Evolutionary conservation across 2,797 vertebrate genomes (phyloP).

Genomic region (Eutrigla gurnardus): DNA sequence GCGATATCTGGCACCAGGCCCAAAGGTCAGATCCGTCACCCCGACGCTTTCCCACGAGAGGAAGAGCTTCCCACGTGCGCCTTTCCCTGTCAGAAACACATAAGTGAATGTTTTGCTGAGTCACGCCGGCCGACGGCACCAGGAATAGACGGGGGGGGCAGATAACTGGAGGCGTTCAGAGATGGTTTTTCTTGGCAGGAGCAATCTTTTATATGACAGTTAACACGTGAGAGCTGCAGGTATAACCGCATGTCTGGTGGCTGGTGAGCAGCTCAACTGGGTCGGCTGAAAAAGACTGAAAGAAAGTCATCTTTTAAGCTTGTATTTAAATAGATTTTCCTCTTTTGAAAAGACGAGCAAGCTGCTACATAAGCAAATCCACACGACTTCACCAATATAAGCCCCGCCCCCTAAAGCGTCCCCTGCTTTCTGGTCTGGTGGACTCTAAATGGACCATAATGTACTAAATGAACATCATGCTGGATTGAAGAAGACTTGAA

Average conservation of each 20-base stretch:
- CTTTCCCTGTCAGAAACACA: conserved; percentile 41
- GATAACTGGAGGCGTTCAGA: conserved; percentile 9
- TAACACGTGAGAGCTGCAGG: conserved; percentile 3
- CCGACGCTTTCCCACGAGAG: conserved; percentile 45
- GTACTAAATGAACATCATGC: too few relatives aligned
- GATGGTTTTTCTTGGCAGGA: neutral
- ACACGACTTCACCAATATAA: too few relatives aligned
- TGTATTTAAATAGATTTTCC: neutral
- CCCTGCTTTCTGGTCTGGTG: too few relatives aligned
- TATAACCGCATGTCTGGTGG: neutral
- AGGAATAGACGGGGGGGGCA: conserved; percentile 16
- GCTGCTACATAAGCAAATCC: neutral
- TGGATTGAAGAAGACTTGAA: too few relatives aligned
- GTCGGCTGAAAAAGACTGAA: neutral
- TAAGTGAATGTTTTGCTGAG: conserved; percentile 59
- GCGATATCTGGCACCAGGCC: conserved; percentile 48
- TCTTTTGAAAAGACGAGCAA: neutral
- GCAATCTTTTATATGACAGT: neutral
- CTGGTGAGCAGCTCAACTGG: conserved; percentile 1
- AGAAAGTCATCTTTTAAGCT: neutral
- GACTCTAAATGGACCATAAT: too few relatives aligned
- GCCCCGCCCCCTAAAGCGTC: too few relatives aligned
- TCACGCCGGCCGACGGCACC: conserved; percentile 34
- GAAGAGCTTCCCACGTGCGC: conserved; percentile 58
- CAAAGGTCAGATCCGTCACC: conserved; percentile 61